Evolutionary conservation across 2,113 vertebrate genomes (phyloP).

Genomic region (Dryoscopus gambensis): DNA sequence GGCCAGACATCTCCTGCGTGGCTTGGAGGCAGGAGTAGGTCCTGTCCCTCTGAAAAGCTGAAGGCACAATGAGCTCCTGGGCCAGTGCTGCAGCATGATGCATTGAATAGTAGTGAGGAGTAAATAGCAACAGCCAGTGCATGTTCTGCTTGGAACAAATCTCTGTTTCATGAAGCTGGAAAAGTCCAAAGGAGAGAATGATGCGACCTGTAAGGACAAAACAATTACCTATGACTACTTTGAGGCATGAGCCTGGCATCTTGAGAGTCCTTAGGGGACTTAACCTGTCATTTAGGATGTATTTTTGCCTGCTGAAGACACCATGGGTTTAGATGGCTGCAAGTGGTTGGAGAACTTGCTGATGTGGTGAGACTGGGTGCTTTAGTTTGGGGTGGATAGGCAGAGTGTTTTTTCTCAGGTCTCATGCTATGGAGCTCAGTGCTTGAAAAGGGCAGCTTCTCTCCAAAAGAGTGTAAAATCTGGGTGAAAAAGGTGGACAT

Average conservation of each 20-base stretch:
- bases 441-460: background rate
- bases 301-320: background rate
- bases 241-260: background rate
- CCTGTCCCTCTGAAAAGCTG: background rate
- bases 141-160: background rate
- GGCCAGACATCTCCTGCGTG: background rate
- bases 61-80: background rate
- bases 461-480: background rate
- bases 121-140: background rate
- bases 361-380: background rate
- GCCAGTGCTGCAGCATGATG: too few relatives aligned
- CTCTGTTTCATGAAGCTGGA: background rate
- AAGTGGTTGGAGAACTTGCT: background rate
- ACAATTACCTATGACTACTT: background rate
- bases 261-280: background rate
- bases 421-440: rapidly evolving
- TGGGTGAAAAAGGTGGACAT: background rate
- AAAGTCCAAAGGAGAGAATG: background rate
- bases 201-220: background rate
- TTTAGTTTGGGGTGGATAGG: background rate
- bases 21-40: background rate
- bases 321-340: background rate
- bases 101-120: background rate
- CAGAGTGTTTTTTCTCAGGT: background rate
- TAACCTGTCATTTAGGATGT: background rate